A percentile compares a stretch with the other conserved stretches of the same genome.
Evolutionary conservation across 2,888 invertebrate genomes (phyloP).

Genomic region (Tiphia femorata): DNA sequence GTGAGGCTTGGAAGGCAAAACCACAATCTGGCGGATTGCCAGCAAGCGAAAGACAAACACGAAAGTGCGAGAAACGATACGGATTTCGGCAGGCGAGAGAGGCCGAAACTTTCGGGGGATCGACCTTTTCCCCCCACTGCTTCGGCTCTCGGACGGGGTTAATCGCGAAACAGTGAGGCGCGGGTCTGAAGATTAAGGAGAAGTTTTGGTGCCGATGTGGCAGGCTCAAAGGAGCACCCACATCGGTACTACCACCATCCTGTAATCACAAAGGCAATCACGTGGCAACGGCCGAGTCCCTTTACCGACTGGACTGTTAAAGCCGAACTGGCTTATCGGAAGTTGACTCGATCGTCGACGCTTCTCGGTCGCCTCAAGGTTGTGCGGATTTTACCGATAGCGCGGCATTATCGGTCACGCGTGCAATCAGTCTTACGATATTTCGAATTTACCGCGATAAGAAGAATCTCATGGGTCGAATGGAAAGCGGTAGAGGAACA

Average conservation of each 20-base stretch:
- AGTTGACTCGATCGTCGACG: no score
- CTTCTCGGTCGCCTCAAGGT: no score
- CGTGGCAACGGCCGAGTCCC: background rate
- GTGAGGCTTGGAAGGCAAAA: no score
- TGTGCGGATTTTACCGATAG: no score
- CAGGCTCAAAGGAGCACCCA: background rate
- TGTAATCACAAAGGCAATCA: slow-evolving; percentile 23
- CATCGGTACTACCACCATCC: slow-evolving; percentile 3
- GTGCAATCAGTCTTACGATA: no score
- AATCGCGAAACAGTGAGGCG: background rate
- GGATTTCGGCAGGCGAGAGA: background rate
- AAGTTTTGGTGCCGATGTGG: background rate
- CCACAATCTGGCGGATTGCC: slow-evolving; percentile 30
- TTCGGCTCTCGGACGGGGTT: background rate
- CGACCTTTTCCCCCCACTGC: background rate
- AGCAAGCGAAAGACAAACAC: background rate
- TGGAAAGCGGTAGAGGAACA: no score
- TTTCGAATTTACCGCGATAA: no score
- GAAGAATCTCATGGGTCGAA: no score
- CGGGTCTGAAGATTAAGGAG: background rate
- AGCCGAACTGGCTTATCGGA: background rate
- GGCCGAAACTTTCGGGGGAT: background rate
- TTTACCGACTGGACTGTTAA: background rate
- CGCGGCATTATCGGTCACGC: no score
- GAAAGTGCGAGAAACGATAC: background rate